Conservation (phyloP, 2,888 invertebrate species). For the Dicyrtomina minuta region DNA sequence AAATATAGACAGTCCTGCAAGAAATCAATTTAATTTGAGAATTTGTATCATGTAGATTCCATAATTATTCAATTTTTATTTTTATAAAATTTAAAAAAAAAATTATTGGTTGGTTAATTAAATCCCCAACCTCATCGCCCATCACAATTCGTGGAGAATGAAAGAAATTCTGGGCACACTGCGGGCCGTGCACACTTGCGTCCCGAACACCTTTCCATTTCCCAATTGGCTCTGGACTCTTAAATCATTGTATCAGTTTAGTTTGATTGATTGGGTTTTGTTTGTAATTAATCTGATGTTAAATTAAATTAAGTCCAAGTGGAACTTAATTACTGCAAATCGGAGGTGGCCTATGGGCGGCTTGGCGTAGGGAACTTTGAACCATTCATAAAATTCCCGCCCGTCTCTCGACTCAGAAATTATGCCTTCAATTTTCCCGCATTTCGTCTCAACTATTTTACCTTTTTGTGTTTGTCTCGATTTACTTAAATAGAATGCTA, state of each 20-base stretch:
- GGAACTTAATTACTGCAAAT: slow-evolving; percentile 2
- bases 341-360: background rate
- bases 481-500: background rate
- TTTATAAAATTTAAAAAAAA: too few relatives aligned
- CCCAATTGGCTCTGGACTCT: slow-evolving; percentile 11
- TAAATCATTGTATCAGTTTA: too few relatives aligned
- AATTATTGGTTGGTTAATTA: too few relatives aligned
- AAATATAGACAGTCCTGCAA: slow-evolving; percentile 3
- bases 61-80: too few relatives aligned
- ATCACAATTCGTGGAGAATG: background rate
- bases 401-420: slow-evolving; percentile 7
- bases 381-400: slow-evolving; percentile 4
- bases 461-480: background rate
- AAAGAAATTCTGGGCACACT: background rate
- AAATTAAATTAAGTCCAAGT: too few relatives aligned
- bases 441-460: background rate
- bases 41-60: too few relatives aligned
- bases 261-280: too few relatives aligned
- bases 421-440: background rate
- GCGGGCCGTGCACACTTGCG: background rate
- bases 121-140: background rate
- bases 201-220: slow-evolving; percentile 16
- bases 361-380: background rate
- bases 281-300: too few relatives aligned
- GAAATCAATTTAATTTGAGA: background rate